Evolutionary conservation across 2,888 invertebrate genomes (phyloP).

Genomic region (Macrostomum cliftonense): DNA sequence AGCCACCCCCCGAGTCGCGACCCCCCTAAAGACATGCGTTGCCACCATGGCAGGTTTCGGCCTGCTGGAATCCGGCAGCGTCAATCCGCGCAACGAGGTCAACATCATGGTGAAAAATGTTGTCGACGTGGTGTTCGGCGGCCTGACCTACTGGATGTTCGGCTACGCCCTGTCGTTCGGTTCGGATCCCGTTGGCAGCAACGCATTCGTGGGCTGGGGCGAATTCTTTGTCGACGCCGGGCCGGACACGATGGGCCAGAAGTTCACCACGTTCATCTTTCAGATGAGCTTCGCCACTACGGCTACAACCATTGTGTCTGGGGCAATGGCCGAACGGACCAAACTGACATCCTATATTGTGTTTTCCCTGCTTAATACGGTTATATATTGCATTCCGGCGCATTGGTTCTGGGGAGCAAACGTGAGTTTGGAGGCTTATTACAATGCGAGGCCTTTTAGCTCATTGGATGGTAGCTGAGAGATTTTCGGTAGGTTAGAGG

Average conservation of each 20-base stretch:
- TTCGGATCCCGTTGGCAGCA: constrained; percentile 15
- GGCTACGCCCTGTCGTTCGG: constrained; percentile 26
- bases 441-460: too few relatives aligned
- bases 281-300: constrained; percentile 26
- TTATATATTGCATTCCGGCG: constrained; percentile 33
- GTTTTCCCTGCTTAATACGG: constrained; percentile 26
- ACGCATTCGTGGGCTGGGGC: constrained; percentile 22
- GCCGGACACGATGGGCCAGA: constrained; percentile 16
- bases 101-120: constrained; percentile 29
- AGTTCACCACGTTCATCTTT: constrained; percentile 22
- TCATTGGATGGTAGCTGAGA: too few relatives aligned
- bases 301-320: constrained; percentile 26
- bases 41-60: constrained; percentile 20
- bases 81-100: constrained; percentile 22
- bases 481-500: too few relatives aligned
- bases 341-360: constrained; percentile 26
- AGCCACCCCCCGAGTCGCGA: neutral
- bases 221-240: constrained; percentile 37
- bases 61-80: constrained; percentile 22
- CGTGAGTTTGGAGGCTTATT: too few relatives aligned
- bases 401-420: constrained; percentile 36
- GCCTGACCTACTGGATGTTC: constrained; percentile 22
- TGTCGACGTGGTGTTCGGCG: constrained; percentile 24
- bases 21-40: too few relatives aligned
- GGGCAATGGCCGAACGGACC: constrained; percentile 32